Evolutionary conservation across 2,797 vertebrate species (phyloP), one percentile per base, ranked within the genome.

Genomic region (Hydrocynus forskahlii): DNA sequence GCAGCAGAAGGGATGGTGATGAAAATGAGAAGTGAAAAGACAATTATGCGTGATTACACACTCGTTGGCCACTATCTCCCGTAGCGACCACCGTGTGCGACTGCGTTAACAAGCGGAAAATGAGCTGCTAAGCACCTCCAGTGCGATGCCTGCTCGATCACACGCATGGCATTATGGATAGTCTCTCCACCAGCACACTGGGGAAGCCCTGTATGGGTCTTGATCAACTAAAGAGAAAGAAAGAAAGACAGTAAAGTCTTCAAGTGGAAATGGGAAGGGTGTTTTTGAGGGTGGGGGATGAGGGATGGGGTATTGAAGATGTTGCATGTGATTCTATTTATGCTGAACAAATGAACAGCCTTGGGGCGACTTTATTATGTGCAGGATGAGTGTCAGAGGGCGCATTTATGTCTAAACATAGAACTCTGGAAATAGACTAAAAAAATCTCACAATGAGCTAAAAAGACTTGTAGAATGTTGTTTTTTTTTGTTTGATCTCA

Each of bases 11-110:
- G 75, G 91, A 92, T 48, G 95, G 94, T 99, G 97, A 99, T 95
- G 97, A 94, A 98, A 97, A 99, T 97, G 96, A 98, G 97, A 99
- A 98, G 96, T 98, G 97, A 99, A 99, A 99, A 99, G 97, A 99
- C 97, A 99, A 99, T 99, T 99, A 99, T 97, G 96, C 93, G 93
- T 96, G 97, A 99, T 99, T 99, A 99, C 98, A 99, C 97, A 99
- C 95, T 98, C 97, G 97, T 98, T 96, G 96, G 92, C 88, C 94
- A 96, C 96, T 96, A 96, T 97, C 96, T 94, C 95, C 87, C 91
- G 89, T 92, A 92, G 94, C 94, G 95, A 94, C 92, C 94, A 93
- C 93, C 93, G 90, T 90, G 92, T 95, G 95, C 95, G 92, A 92
- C 70, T 94, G 94, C 94, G 93, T 95, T 98, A 99, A 99, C 96